Evolutionary conservation across 2,113 vertebrate species (phyloP).

Genomic region (Pipa parva): DNA sequence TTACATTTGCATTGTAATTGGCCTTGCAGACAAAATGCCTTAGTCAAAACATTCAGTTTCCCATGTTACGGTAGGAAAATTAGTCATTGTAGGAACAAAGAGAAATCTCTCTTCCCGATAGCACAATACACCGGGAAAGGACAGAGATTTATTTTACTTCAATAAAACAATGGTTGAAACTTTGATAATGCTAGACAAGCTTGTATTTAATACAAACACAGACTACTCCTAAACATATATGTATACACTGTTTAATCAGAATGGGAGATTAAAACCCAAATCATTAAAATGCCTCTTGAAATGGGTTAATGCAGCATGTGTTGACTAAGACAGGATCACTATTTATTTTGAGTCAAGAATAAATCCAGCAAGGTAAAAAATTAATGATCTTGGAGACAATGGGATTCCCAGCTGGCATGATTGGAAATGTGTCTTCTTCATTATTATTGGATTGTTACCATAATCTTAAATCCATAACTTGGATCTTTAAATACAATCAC

Average conservation of each 20-base stretch:
- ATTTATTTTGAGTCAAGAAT: conserved; percentile 1
- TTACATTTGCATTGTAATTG: neutral
- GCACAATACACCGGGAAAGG: no score
- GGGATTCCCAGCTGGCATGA: conserved; percentile 7
- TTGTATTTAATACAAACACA: no score
- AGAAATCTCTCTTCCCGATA: neutral
- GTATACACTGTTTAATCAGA: neutral
- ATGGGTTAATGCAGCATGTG: neutral
- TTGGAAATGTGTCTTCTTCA: neutral
- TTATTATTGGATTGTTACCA: neutral
- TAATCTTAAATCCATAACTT: neutral
- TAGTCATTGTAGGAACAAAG: neutral
- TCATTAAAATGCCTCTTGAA: neutral
- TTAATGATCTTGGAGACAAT: neutral
- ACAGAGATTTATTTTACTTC: neutral
- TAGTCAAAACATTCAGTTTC: neutral
- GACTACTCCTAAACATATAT: neutral
- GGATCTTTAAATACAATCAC: neutral
- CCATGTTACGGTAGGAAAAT: neutral
- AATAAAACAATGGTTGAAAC: no score
- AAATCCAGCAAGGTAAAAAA: neutral
- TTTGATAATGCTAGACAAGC: no score
- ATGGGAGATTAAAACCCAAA: neutral
- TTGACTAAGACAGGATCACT: neutral
- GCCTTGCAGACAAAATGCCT: neutral